Base-by-base conservation (phyloP, 2,113 vertebrate species). In the Cyprinodon tularosa region DNA sequence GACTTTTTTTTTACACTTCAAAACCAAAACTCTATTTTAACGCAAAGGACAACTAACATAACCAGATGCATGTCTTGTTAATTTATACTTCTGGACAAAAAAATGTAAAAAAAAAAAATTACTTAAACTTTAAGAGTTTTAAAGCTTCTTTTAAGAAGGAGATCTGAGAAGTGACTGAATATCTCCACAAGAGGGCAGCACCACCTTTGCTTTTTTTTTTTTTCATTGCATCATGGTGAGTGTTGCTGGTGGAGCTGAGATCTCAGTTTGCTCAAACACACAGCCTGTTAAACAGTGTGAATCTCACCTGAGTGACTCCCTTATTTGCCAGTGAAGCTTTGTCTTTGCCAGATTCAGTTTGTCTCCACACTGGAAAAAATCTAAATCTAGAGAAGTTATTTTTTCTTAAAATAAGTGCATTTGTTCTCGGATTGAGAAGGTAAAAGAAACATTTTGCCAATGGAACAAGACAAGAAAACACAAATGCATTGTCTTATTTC, bases 161-260 rank as follows among this genome's bases (percentile, higher is more conserved):
- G 29, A 3, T 4, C 29, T 67, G 8, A 37, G n/a, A 61, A 50
- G 62, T 70, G 61, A 4, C 53, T 13, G 2, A 0, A 20, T 12
- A 13, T 62, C 0, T 9, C 82, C 90, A 85, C 83, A 60, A 11
- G 91, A 75, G 75, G 81, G 88, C 81, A 81, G 88, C 83, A 81
- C 38, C 42, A 29, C 2, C 81, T 47, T 85, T 78, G 59, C 29
- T 64, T n/a, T 3, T 40, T 45, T 22, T 3, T 62, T 14, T 8
- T 36, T 3, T 39, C 4, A 48, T 13, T 57, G 50, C 50, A 20
- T 20, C 20, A 20, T n/a, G 50, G 50, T 57, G 50, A n/a, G 44
- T 45, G 11, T 2, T 45, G 44, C 44, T 57, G 60, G 9, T 3
- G 12, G 12, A 62, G 44, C 77, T 64, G 53, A 29, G 13, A 42